These are phyloP conservation scores for Discoglossus pictus DNA, from an alignment of 2,797 vertebrate genomes.

Conservation along the genomic window DNA sequence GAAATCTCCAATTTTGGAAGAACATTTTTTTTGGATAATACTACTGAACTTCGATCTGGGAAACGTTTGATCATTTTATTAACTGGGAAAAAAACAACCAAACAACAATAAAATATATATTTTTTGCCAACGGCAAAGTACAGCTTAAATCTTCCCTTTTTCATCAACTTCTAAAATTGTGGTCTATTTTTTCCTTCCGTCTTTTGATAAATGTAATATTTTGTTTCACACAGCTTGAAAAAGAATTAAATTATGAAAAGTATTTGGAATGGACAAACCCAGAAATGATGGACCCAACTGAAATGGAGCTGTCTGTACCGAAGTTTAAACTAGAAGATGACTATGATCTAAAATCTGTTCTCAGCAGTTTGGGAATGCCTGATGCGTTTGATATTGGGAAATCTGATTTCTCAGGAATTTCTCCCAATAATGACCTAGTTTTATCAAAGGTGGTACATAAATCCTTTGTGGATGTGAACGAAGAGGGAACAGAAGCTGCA, in stretches of 20 bases:
- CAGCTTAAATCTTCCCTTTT: not conserved
- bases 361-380: slow-evolving; percentile 82
- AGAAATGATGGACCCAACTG: slow-evolving; percentile 70
- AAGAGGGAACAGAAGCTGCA: slow-evolving; percentile 82
- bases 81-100: too few species aligned
- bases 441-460: slow-evolving; percentile 87
- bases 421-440: slow-evolving; percentile 67
- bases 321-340: slow-evolving; percentile 81
- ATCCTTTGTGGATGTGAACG: slow-evolving; percentile 82
- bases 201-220: slow-evolving; percentile 1
- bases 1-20: too few species aligned
- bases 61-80: too few species aligned
- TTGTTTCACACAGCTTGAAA: slow-evolving; percentile 75
- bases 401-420: slow-evolving; percentile 86
- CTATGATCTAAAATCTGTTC: slow-evolving; percentile 75
- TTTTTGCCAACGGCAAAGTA: too few species aligned
- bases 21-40: too few species aligned
- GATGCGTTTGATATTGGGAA: slow-evolving; percentile 70
- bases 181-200: not conserved
- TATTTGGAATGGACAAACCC: slow-evolving; percentile 81
- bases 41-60: too few species aligned
- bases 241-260: slow-evolving; percentile 76
- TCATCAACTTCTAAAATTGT: not conserved
- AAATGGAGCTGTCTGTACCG: slow-evolving; percentile 77
- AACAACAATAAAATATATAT: too few species aligned